These are phyloP conservation scores for Elgaria multicarinata DNA, from an alignment of 2,113 vertebrate genomes.

Conservation along the genomic window DNA sequence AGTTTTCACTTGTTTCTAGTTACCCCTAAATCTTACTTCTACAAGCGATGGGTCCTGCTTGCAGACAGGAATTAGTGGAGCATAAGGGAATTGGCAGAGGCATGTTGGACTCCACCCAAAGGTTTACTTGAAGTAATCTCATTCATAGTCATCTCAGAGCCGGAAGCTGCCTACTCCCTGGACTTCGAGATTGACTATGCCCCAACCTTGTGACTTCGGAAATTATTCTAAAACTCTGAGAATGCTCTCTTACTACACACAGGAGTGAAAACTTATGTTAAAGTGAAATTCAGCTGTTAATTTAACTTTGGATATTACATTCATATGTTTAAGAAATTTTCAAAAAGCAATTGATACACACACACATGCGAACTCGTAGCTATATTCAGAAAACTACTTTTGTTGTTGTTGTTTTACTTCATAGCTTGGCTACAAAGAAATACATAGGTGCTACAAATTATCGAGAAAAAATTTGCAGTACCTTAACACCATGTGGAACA, in stretches of 20 bases:
- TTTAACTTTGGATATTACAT: background rate
- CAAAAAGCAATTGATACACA: no score
- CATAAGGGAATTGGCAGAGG: no score
- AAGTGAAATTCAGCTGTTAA: background rate
- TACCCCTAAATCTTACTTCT: no score
- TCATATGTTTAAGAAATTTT: no score
- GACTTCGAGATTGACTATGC: background rate
- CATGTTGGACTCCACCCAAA: no score
- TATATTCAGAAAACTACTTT: conserved; percentile 14
- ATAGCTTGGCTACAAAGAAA: conserved; percentile 89
- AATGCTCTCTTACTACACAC: background rate
- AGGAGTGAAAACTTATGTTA: background rate
- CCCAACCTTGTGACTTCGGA: background rate
- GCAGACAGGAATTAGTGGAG: no score
- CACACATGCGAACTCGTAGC: background rate
- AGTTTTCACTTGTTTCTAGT: no score
- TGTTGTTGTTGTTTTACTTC: conserved; percentile 52
- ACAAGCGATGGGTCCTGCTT: no score
- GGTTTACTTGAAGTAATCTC: background rate
- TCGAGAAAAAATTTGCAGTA: conserved; percentile 92
- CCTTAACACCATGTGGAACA: conserved; percentile 92
- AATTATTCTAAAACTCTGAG: background rate
- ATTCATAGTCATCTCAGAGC: background rate
- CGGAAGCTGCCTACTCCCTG: background rate
- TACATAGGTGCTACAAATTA: conserved; percentile 94